Conservation (phyloP, 2,797 vertebrate genomes). For the Cephalopachus bancanus region DNA sequence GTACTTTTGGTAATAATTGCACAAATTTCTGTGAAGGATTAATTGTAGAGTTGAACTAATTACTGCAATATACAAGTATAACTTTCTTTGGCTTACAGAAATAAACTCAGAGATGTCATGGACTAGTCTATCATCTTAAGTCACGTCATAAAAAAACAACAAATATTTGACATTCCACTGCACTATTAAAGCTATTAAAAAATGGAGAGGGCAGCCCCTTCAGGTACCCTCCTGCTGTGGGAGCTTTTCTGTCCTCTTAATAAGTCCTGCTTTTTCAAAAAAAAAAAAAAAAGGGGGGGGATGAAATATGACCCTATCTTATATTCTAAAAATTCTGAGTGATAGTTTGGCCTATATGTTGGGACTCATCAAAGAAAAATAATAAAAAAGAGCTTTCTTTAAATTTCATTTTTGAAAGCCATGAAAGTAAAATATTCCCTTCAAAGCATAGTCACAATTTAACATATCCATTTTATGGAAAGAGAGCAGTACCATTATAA, state of each 20-base stretch:
- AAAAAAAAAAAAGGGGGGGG: too few relatives aligned
- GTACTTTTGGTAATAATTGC: not conserved
- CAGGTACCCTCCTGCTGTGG: too few relatives aligned
- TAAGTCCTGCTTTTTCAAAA: too few relatives aligned
- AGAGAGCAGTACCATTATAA: not conserved
- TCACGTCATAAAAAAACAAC: not conserved
- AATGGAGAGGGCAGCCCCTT: not conserved
- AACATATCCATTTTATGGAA: not conserved
- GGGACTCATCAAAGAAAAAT: not conserved
- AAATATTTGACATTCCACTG: not conserved
- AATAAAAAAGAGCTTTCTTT: not conserved
- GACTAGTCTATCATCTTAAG: not conserved
- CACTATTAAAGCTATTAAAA: not conserved
- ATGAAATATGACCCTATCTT: not conserved
- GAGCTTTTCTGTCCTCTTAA: too few relatives aligned
- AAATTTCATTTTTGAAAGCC: not conserved
- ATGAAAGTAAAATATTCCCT: not conserved
- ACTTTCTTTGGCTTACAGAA: not conserved
- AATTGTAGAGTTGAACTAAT: not conserved
- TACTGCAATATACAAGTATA: not conserved
- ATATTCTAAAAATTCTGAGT: not conserved
- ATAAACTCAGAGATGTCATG: not conserved
- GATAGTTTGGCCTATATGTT: not conserved
- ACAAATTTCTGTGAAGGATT: not conserved
- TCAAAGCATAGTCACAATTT: slow-evolving; percentile 3